phyloP scores from a whole-genome alignment of 2,797 vertebrate genomes.

The Selene dorsalis region DNA sequence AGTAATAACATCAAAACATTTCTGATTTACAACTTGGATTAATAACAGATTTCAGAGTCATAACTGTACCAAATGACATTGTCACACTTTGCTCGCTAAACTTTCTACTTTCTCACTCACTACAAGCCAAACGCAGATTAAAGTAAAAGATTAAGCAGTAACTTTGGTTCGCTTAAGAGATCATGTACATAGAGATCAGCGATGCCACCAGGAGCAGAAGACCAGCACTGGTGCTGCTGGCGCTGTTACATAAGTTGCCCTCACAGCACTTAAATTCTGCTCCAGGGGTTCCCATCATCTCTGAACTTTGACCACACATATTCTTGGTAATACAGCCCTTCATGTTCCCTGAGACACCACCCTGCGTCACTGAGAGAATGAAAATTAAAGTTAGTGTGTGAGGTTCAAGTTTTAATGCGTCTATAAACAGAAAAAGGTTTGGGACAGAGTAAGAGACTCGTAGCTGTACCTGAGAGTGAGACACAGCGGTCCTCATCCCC shows the following conservation, averaged over 20 bases:
- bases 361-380: constrained; percentile 31
- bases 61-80: neutral
- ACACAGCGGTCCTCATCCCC: constrained; percentile 68
- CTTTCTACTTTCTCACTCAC: neutral
- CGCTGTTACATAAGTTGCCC: constrained; percentile 67
- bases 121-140: neutral
- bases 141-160: neutral
- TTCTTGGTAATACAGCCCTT: constrained; percentile 68
- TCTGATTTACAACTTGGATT: too few species aligned
- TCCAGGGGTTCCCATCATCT: rapidly evolving
- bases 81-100: neutral
- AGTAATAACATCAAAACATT: neutral
- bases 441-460: neutral
- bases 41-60: neutral
- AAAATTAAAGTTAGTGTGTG: neutral
- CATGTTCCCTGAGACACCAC: rapidly evolving
- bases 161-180: constrained; percentile 11
- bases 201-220: constrained; percentile 58
- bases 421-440: constrained; percentile 15
- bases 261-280: constrained; percentile 47
- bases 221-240: constrained; percentile 13
- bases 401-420: neutral
- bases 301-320: neutral
- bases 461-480: constrained; percentile 41
- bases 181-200: constrained; percentile 37